Conservation (phyloP, 2,888 invertebrate genomes). For the Chirona hameri region DNA sequence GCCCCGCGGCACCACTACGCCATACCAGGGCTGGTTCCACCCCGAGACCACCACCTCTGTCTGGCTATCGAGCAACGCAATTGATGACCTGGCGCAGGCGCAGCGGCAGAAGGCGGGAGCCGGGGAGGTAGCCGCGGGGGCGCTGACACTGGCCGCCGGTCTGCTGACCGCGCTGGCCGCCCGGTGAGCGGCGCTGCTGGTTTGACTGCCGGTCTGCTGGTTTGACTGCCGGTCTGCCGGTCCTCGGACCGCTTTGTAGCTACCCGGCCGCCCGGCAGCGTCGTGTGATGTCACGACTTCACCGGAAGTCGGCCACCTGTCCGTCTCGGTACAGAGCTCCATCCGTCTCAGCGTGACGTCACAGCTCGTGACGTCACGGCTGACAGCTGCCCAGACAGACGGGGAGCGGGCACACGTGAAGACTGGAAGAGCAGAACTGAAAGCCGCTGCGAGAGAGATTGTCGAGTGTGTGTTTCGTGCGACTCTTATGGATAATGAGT, state of each 20-base stretch:
- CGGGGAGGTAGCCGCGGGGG: background rate
- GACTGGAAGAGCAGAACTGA: too few species aligned
- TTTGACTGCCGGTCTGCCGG: too few species aligned
- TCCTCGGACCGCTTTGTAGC: too few species aligned
- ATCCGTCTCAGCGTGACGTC: background rate
- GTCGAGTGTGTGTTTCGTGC: background rate
- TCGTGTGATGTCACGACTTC: too few species aligned
- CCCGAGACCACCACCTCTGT: conserved; percentile 25
- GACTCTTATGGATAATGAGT: background rate
- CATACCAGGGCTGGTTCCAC: conserved; percentile 8
- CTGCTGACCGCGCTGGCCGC: background rate
- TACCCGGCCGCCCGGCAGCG: too few species aligned
- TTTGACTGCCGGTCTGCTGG: background rate
- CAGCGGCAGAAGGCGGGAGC: background rate
- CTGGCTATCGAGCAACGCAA: background rate
- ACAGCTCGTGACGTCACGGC: too few species aligned
- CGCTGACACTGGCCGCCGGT: background rate
- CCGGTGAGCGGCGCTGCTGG: background rate
- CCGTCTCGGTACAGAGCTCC: too few species aligned
- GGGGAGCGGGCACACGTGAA: too few species aligned
- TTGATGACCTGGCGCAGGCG: conserved; percentile 10
- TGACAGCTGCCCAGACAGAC: background rate
- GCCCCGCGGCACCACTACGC: background rate
- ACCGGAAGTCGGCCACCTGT: too few species aligned
- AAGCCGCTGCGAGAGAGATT: too few species aligned